Conservation (phyloP, 2,888 invertebrate genomes). For the Heliconius erato region DNA sequence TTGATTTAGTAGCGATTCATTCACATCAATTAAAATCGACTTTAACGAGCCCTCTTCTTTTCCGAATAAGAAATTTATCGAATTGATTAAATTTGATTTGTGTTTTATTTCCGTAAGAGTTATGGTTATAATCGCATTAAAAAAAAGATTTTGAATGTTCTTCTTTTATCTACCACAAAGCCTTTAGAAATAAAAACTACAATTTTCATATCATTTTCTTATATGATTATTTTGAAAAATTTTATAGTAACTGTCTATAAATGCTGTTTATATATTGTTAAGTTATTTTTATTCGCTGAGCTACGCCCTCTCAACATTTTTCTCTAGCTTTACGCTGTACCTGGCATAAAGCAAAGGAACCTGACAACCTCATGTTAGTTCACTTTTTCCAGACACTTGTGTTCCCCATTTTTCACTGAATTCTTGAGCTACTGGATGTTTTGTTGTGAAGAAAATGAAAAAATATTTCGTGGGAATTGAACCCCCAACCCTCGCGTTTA, state of each 20-base stretch:
- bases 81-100: background rate
- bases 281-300: background rate
- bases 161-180: no score
- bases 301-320: background rate
- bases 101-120: background rate
- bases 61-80: background rate
- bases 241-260: background rate
- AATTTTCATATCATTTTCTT: background rate
- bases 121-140: background rate
- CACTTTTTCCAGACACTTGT: background rate
- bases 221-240: background rate
- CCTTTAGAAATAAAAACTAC: no score
- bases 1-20: background rate
- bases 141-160: no score
- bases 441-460: background rate
- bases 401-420: no score
- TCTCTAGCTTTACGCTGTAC: background rate
- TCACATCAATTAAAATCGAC: background rate
- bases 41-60: background rate
- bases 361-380: no score
- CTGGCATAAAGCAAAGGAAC: no score
- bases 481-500: background rate
- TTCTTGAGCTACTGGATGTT: no score
- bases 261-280: background rate
- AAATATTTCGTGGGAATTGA: background rate